Evolutionary conservation across 2,113 vertebrate species (phyloP).

Genomic region (Epinephelus lanceolatus): DNA sequence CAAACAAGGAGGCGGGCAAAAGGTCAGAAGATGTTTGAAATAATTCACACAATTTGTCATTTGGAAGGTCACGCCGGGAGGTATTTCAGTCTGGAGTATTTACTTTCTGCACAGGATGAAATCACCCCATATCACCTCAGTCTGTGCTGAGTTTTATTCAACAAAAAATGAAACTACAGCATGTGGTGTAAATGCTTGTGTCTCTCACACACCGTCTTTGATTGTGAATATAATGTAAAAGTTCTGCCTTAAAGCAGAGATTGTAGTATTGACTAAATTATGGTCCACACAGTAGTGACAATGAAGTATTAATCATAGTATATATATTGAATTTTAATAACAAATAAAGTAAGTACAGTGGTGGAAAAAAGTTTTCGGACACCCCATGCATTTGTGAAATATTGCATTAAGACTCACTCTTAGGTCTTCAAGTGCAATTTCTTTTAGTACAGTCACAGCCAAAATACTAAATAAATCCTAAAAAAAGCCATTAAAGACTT

Average conservation of each 20-base stretch:
- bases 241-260: no score
- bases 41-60: constrained; percentile 31
- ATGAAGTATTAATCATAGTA: no score
- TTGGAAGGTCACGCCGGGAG: constrained; percentile 5
- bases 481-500: no score
- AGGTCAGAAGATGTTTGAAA: constrained; percentile 1
- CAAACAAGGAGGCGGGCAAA: not conserved
- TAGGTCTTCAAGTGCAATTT: no score
- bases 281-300: not conserved
- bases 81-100: not conserved
- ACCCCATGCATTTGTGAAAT: no score
- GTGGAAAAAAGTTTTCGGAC: no score
- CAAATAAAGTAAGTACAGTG: no score
- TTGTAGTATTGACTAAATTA: no score
- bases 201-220: not conserved
- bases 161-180: not conserved
- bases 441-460: no score
- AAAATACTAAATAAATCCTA: no score
- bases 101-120: not conserved
- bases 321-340: no score
- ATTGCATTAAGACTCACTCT: no score
- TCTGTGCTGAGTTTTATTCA: not conserved
- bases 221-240: not conserved
- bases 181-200: not conserved
- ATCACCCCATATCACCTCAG: not conserved